Conservation (phyloP, 1,140 invertebrate genomes). For the Pinna nobilis region DNA sequence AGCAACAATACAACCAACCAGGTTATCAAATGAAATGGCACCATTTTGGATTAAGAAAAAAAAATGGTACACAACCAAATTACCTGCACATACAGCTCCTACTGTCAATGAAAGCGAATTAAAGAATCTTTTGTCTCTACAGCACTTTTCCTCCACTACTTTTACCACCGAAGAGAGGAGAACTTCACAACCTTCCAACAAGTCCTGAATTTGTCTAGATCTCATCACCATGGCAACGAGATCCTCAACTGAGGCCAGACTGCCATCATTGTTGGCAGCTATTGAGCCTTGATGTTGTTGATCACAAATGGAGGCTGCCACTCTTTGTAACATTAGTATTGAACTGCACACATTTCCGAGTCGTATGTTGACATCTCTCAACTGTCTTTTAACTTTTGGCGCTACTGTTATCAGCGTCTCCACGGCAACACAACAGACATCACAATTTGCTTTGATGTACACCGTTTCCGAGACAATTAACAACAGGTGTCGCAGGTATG, state of each 20-base stretch:
- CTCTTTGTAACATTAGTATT: constrained; percentile 23
- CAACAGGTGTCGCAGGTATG: constrained; percentile 25
- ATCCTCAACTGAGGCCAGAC: constrained; percentile 4
- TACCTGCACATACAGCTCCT: constrained; percentile 41
- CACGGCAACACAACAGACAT: constrained; percentile 27
- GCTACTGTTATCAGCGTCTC: constrained; percentile 25
- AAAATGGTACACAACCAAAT: too few species aligned
- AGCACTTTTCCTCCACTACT: constrained; percentile 18
- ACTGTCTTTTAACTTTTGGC: constrained; percentile 4
- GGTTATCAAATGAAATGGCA: too few species aligned
- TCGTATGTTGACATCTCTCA: constrained; percentile 3
- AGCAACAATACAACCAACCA: too few species aligned
- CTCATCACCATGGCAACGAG: constrained; percentile 14
- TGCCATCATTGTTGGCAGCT: background rate
- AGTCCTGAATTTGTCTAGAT: constrained; percentile 30
- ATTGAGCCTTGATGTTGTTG: background rate
- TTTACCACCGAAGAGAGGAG: constrained; percentile 28
- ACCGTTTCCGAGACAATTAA: constrained; percentile 30
- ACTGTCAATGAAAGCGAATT: constrained; percentile 38
- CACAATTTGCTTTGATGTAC: constrained; percentile 13
- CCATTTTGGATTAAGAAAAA: too few species aligned
- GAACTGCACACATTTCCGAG: constrained; percentile 1
- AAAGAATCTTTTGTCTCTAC: constrained; percentile 31
- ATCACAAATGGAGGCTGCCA: constrained; percentile 11
- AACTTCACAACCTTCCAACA: constrained; percentile 40